Percentiles rank a stretch among this genome's conserved stretches.
These are phyloP conservation scores for Cladorhizidae sp. DNA, from an alignment of 37 sponge, comb jelly and placozoan species.

Conservation along the genomic window DNA sequence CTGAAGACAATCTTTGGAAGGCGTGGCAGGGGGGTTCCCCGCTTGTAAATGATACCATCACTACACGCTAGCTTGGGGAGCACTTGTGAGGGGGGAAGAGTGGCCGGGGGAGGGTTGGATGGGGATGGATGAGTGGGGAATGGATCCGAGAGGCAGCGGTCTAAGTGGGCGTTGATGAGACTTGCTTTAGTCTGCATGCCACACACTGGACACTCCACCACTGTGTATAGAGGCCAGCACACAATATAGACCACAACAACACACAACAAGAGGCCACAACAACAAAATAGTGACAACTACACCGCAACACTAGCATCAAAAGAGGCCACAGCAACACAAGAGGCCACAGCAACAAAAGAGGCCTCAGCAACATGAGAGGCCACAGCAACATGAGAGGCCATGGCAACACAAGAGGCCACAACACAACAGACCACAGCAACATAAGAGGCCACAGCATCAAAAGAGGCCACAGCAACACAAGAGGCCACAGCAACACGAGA, in stretches of 20 bases:
- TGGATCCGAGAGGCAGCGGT: slow-evolving; percentile 19
- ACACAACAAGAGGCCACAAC: background rate
- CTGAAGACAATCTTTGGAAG: slow-evolving; percentile 49
- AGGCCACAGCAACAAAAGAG: too few species aligned
- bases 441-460: too few species aligned
- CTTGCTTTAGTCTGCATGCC: background rate
- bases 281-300: background rate
- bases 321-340: too few species aligned
- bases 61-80: background rate
- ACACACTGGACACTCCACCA: slow-evolving; percentile 55
- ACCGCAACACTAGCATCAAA: background rate
- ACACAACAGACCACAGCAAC: too few species aligned
- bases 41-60: background rate
- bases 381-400: too few species aligned
- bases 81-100: background rate
- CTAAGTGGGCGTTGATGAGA: slow-evolving; percentile 44
- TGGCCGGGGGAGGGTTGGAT: background rate
- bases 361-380: too few species aligned
- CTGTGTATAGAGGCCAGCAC: background rate
- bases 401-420: too few species aligned
- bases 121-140: background rate
- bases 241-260: background rate
- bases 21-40: background rate
- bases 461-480: too few species aligned
- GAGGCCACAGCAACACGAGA: too few species aligned